phyloP scores from a whole-genome alignment of 2,113 vertebrate genomes.

The Mesoclemmys tuberculata region DNA sequence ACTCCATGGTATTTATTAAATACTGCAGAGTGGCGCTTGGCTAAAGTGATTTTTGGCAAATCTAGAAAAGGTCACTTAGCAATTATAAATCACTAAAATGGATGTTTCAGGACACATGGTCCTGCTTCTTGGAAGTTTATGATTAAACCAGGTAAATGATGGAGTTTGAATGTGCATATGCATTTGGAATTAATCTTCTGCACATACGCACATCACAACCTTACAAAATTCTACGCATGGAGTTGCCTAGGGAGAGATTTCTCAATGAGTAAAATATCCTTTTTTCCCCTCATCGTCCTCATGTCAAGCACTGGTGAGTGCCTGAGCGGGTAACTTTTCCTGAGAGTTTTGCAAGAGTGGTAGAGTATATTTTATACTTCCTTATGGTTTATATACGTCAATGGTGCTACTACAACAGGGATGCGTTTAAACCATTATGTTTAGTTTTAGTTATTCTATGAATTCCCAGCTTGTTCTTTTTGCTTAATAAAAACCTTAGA shows the following conservation, averaged over 20 bases:
- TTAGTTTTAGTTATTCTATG: too few relatives aligned
- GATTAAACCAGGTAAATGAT: constrained; percentile 39
- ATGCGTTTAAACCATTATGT: not conserved
- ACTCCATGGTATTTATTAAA: constrained; percentile 33
- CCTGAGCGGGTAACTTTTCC: not conserved
- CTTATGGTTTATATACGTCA: not conserved
- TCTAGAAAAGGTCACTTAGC: constrained; percentile 40
- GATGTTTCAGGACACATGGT: constrained; percentile 24
- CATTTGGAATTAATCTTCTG: constrained; percentile 3
- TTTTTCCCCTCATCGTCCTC: not conserved
- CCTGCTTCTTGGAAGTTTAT: constrained; percentile 29
- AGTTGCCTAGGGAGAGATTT: not conserved
- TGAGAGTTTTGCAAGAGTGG: not conserved
- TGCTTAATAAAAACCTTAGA: not conserved
- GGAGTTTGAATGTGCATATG: not conserved
- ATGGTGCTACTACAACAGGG: not conserved
- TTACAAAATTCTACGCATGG: not conserved
- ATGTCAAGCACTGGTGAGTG: not conserved
- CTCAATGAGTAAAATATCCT: not conserved
- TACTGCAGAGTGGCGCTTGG: not conserved
- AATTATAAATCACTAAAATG: constrained; percentile 26
- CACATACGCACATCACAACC: not conserved
- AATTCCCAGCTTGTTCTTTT: not conserved
- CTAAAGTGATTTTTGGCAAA: constrained; percentile 20
- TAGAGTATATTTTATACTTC: not conserved